Conservation (phyloP, 2,113 vertebrate species). For the Tragulus kanchil region DNA sequence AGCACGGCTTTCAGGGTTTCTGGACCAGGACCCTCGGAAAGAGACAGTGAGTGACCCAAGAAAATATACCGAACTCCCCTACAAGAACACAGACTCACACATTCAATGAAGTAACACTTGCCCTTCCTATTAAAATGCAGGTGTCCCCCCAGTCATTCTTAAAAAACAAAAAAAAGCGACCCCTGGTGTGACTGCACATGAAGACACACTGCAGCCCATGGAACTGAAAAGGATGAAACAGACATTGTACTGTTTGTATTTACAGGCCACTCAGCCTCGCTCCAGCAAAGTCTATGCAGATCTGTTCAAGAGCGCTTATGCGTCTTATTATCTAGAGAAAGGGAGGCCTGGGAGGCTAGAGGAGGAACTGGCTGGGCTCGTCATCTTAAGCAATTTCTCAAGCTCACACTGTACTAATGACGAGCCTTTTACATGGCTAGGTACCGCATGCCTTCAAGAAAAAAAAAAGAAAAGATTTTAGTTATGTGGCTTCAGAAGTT, state of each 20-base stretch:
- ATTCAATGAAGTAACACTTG: neutral
- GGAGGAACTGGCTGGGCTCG: neutral
- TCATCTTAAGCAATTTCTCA: neutral
- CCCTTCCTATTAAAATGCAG: neutral
- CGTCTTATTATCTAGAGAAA: neutral
- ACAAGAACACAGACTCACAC: neutral
- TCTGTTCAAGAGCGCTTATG: neutral
- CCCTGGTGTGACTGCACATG: neutral
- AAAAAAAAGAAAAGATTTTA: neutral
- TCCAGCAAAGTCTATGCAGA: neutral
- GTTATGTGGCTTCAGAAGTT: neutral
- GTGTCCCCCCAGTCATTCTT: constrained; percentile 1
- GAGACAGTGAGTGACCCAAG: neutral
- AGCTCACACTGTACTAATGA: neutral
- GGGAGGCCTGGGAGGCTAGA: neutral
- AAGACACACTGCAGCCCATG: neutral
- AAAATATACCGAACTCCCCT: neutral
- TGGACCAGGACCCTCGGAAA: neutral
- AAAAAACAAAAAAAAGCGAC: neutral
- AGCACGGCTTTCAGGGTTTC: neutral
- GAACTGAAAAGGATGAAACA: constrained; percentile 12
- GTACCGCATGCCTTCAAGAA: neutral
- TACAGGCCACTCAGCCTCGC: neutral
- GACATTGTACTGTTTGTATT: neutral
- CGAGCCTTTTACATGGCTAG: neutral